phyloP scores from a whole-genome alignment of 2,113 vertebrate genomes.

The Eleginops maclovinus region DNA sequence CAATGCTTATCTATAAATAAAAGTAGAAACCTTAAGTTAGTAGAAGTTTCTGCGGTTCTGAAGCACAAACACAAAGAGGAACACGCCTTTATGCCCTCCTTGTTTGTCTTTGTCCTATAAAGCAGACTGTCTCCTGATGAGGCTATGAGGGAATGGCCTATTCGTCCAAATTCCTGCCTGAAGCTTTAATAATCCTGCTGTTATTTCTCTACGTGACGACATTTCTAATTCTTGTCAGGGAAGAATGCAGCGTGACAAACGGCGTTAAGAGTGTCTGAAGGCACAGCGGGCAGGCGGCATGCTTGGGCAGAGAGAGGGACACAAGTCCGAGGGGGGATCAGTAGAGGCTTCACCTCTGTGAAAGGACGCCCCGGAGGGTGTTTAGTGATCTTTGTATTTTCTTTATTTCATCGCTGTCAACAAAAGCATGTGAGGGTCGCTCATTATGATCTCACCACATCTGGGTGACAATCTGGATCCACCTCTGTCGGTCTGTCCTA shows the following conservation, averaged over 20 bases:
- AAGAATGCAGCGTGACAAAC: conserved; percentile 72
- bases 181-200: conserved; percentile 65
- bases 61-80: neutral
- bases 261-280: conserved; percentile 53
- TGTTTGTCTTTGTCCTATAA: conserved; percentile 20
- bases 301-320: conserved; percentile 41
- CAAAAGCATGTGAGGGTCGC: conserved; percentile 6
- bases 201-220: conserved; percentile 67
- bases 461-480: conserved; percentile 58
- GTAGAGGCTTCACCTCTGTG: conserved; percentile 32
- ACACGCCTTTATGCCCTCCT: conserved; percentile 1
- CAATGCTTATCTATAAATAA: neutral
- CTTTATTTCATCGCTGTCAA: neutral
- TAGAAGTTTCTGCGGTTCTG: neutral
- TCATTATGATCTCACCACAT: conserved; percentile 52
- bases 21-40: neutral
- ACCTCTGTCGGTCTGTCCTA: conserved; percentile 39
- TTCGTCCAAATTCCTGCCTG: conserved; percentile 57
- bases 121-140: conserved; percentile 14
- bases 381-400: neutral
- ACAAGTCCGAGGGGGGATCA: conserved; percentile 8
- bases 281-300: conserved; percentile 37
- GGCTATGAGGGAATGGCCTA: conserved; percentile 22
- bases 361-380: conserved; percentile 32
- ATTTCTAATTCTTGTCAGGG: conserved; percentile 72